These are phyloP conservation scores for Etheostoma perlongum DNA, from an alignment of 2,797 vertebrate genomes.

Conservation along the genomic window DNA sequence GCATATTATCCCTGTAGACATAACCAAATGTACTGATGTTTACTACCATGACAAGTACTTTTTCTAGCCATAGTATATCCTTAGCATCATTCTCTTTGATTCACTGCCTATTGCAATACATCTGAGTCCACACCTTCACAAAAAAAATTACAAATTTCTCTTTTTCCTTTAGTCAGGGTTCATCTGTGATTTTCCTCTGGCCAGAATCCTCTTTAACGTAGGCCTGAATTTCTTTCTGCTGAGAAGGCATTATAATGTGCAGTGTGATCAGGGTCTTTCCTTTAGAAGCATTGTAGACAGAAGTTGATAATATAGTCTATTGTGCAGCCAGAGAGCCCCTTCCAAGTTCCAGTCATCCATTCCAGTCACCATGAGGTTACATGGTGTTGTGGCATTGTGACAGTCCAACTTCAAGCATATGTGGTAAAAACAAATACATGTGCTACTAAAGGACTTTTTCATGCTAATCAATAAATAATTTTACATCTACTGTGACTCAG, in stretches of 20 bases:
- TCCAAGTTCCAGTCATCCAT: slow-evolving; percentile 5
- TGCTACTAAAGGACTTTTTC: neutral
- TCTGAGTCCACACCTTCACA: neutral
- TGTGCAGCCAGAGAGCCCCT: neutral
- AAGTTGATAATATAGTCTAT: slow-evolving; percentile 6
- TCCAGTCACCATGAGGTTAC: slow-evolving; percentile 6
- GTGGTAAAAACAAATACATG: neutral
- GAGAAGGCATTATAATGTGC: slow-evolving; percentile 16
- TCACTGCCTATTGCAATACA: neutral
- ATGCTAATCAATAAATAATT: neutral
- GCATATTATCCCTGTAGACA: neutral
- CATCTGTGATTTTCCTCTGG: slow-evolving; percentile 9
- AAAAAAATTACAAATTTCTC: neutral
- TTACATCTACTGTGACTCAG: neutral
- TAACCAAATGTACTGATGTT: neutral
- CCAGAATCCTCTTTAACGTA: neutral
- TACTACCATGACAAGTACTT: neutral
- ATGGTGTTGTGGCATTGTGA: slow-evolving; percentile 13
- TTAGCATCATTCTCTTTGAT: neutral
- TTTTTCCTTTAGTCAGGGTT: neutral
- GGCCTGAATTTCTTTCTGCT: slow-evolving; percentile 16
- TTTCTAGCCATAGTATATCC: neutral
- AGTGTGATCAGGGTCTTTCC: slow-evolving; percentile 16
- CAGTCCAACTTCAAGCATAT: neutral
- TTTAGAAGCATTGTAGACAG: neutral